Conservation (phyloP, 2,113 vertebrate species). For the Anolis sagrei region DNA sequence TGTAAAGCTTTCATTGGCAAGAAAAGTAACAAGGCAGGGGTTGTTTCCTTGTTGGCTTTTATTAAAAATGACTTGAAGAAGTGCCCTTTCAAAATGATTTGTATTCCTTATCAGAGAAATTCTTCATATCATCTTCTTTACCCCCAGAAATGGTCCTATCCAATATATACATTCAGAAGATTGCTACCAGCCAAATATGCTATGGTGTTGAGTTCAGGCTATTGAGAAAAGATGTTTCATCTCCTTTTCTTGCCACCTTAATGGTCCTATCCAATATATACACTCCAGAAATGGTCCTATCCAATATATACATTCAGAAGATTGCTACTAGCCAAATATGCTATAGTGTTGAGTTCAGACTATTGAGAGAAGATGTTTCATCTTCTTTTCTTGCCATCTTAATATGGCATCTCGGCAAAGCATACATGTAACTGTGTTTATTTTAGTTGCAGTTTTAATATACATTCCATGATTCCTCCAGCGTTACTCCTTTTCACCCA, state of each 20-base stretch:
- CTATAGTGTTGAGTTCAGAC: conserved; percentile 1
- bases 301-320: neutral
- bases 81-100: conserved; percentile 31
- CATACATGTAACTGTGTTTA: neutral
- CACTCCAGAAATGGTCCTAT: neutral
- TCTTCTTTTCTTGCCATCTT: neutral
- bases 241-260: neutral
- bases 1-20: conserved; percentile 55
- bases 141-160: neutral
- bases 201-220: conserved; percentile 5
- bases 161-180: neutral
- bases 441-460: neutral
- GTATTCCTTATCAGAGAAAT: conserved; percentile 25
- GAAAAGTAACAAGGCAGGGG: conserved; percentile 32
- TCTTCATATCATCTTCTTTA: conserved; percentile 19
- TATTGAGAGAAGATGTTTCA: neutral
- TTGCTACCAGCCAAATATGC: neutral
- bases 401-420: neutral
- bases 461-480: neutral
- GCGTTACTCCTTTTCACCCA: neutral
- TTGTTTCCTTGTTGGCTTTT: conserved; percentile 35
- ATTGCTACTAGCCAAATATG: neutral
- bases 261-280: too few relatives aligned
- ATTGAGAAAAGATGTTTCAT: neutral
- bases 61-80: conserved; percentile 30